Base-by-base conservation (phyloP, 1,140 invertebrate genomes). In the Ips nitidus region DNA sequence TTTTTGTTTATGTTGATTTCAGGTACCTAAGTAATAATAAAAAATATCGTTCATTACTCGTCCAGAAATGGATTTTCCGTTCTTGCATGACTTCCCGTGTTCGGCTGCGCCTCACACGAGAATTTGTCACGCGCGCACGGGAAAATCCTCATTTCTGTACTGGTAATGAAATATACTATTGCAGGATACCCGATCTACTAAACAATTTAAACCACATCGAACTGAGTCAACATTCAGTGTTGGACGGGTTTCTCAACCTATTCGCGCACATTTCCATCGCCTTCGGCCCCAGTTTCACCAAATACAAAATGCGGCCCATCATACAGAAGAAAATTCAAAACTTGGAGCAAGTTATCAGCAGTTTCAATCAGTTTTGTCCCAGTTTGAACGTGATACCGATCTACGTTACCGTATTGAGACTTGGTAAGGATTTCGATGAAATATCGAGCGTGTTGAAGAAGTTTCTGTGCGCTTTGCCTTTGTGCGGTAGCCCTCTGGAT, bases 351-450 rank as follows among this genome's bases (percentile, higher is more conserved):
- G 74, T 75, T 55, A 74, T 83, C 37, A 77, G 77, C 42, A 80
- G 76, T 73, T 76, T 82, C 39, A 69, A 77, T 71, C 70, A 79
- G 66, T 75, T 78, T 69, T 80, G 74, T 65, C 82, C 85, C 36
- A 84, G 82, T 55, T 80, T 84, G 42, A 81, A 84, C 71, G 74
- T 86, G 53, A 81, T 88, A 45, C 84, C 86, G 52, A 82, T 87
- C 0, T 88, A 86, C 77, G 76, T 84, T 3, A 84, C 84, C 4
- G 80, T 87, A n/a, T 71, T 80, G 41, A 74, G 68, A 63, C 75
- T 73, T 60, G 75, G 77, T 71, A 73, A 75, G 59, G 75, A 83
- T 66, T 73, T 77, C 41, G 78, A 82, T 52, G 84, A 86, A 70
- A 64, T 86, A n/a, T 77, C 80, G 8, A 77, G 75, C 52, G 82